These are phyloP conservation scores for Leptinotarsa peninsularis DNA, from an alignment of 2,888 invertebrate species.

Conservation along the genomic window DNA sequence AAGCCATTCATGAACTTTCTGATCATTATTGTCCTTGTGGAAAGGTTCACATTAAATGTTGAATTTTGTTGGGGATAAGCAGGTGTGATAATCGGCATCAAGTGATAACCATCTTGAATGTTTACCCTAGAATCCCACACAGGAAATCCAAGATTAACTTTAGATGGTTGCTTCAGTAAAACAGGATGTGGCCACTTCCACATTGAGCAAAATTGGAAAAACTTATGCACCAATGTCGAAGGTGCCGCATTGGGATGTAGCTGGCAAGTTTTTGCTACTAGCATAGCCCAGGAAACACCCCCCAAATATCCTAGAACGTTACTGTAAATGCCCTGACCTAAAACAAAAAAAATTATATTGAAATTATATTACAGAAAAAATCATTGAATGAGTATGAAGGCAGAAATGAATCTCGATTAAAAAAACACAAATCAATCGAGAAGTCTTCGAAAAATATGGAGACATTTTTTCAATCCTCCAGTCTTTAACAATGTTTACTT, in stretches of 20 bases:
- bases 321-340: conserved; percentile 96
- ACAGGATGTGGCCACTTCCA: conserved; percentile 99
- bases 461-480: neutral
- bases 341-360: conserved; percentile 11
- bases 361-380: neutral
- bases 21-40: conserved; percentile 92
- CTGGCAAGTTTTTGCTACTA: conserved; percentile 98
- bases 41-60: conserved; percentile 96
- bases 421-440: neutral
- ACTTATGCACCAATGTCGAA: conserved; percentile 95
- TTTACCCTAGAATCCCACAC: conserved; percentile 98
- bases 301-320: conserved; percentile 98
- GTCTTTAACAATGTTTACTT: no score
- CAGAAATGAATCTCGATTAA: no score
- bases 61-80: conserved; percentile 99
- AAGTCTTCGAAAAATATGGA: neutral
- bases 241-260: conserved; percentile 97
- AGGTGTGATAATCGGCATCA: conserved; percentile 99
- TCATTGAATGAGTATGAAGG: no score
- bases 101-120: conserved; percentile 90
- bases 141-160: conserved; percentile 88
- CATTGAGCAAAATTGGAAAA: conserved; percentile 97
- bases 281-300: conserved; percentile 99
- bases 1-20: conserved; percentile 87
- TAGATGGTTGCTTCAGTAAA: conserved; percentile 90